A percentile compares a stretch with the other conserved stretches of the same genome.
Conservation (phyloP, 2,888 invertebrate genomes). For the Acrobasis suavella region DNA sequence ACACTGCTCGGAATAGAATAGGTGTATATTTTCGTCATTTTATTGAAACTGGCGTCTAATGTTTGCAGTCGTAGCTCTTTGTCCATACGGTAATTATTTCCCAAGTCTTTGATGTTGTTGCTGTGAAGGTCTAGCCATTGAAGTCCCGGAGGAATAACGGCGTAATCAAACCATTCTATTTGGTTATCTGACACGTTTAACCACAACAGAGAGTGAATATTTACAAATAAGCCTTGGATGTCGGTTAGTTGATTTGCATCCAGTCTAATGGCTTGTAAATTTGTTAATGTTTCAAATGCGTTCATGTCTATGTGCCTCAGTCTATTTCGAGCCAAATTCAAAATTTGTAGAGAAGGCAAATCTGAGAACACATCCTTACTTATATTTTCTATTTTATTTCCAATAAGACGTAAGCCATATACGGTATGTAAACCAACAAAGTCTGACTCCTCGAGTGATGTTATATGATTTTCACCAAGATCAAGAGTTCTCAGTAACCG, state of each 20-base stretch:
- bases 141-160: conserved; percentile 89
- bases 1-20: conserved; percentile 91
- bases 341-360: conserved; percentile 90
- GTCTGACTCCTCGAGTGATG: conserved; percentile 89
- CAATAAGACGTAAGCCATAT: conserved; percentile 93
- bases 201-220: conserved; percentile 92
- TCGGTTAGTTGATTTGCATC: conserved; percentile 93
- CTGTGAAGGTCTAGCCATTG: conserved; percentile 96
- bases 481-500: conserved; percentile 93
- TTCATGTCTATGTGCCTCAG: conserved; percentile 90
- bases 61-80: conserved; percentile 90
- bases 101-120: conserved; percentile 90
- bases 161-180: conserved; percentile 94
- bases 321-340: conserved; percentile 94
- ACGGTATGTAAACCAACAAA: conserved; percentile 93
- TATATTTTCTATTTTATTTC: conserved; percentile 92
- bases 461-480: conserved; percentile 95
- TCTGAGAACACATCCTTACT: conserved; percentile 90
- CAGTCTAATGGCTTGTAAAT: conserved; percentile 92
- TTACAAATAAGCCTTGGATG: conserved; percentile 91
- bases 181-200: conserved; percentile 95
- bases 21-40: conserved; percentile 88
- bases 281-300: conserved; percentile 89
- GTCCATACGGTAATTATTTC: conserved; percentile 87
- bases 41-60: conserved; percentile 95